Evolutionary conservation across 1,140 invertebrate species (phyloP), one percentile per base, ranked within the genome.

Genomic region (Caenorhabditis latens): DNA sequence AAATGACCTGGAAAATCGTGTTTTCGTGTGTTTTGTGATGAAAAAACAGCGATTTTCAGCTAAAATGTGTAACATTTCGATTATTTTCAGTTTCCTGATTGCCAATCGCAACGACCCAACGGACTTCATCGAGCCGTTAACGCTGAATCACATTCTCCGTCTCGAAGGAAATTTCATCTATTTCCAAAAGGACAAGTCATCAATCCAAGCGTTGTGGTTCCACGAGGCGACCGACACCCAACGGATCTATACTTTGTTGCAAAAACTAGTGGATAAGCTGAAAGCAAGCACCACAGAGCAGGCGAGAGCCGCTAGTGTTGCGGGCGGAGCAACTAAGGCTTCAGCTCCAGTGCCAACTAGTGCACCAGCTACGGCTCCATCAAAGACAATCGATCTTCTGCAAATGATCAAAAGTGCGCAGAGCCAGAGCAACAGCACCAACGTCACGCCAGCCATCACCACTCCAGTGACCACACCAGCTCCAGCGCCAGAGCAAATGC

Each of bases 111-210:
- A 75, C 8, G 63, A 65, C 42, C 84, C 58, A 24, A 14, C 46
- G 3, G 84, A 85, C 19, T 85, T 85, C 43, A 85, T 85, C 46
- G 84, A 85, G 67, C 84, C 84, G 9, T 32, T 85, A 11, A 85
- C 65, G 0, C 6, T 53, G n/a, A 75, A 53, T 16, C 63, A 53
- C 8, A 40, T 16, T n/a, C 32, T 85, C 24, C 65, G 67, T 6
- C 63, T 13, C 2, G 67, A 85, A 19, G 84, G 67, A 43, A 71
- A 85, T 24, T 85, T 53, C 32, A 75, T 85, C 7, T 79, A 85
- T 8, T 71, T 79, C 14, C 42, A 85, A 21, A 85, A 75, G n/a
- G 65, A 55, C 16, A 46, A 4, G 3, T 16, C 65, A n/a, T 85
- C 50, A 42, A 85, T 55, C 57, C 63, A 65, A 79, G 71, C 71